phyloP scores from a whole-genome alignment of 2,797 vertebrate species.

The Clarias fuscus region DNA sequence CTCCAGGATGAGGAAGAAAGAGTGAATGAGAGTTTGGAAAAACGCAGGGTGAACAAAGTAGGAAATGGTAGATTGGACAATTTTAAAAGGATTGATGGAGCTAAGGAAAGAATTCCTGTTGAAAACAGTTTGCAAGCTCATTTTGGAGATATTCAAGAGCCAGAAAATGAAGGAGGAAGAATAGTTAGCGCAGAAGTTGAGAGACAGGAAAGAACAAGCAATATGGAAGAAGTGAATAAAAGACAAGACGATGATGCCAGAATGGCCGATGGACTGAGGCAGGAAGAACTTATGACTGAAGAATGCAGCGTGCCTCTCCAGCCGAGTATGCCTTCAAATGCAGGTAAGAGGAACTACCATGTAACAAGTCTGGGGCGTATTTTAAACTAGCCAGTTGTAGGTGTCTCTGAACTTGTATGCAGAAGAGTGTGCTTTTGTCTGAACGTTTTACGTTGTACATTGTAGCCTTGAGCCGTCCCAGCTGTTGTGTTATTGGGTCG shows the following conservation, averaged over 20 bases:
- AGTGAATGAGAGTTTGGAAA: background rate
- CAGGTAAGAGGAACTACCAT: constrained; percentile 21
- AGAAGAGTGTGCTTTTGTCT: background rate
- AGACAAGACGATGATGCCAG: background rate
- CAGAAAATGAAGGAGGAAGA: background rate
- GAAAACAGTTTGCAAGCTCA: background rate
- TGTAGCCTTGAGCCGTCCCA: background rate
- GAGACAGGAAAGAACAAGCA: background rate
- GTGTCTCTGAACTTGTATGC: background rate
- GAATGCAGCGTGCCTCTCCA: background rate
- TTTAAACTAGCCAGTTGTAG: background rate
- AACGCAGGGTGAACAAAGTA: background rate
- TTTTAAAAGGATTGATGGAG: background rate
- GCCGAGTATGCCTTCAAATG: background rate
- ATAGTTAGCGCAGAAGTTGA: background rate
- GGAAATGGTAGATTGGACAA: too few species aligned
- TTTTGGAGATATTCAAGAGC: background rate
- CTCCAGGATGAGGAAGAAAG: constrained; percentile 6
- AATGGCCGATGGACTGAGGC: background rate
- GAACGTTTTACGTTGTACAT: background rate
- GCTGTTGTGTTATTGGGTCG: too few species aligned
- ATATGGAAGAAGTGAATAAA: background rate
- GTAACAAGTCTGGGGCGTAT: background rate
- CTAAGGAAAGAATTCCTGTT: background rate
- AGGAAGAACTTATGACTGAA: background rate